A percentile compares a stretch with the other conserved stretches of the same genome.
Conservation (phyloP, 1,140 invertebrate species). For the Dinoponera quadriceps region DNA sequence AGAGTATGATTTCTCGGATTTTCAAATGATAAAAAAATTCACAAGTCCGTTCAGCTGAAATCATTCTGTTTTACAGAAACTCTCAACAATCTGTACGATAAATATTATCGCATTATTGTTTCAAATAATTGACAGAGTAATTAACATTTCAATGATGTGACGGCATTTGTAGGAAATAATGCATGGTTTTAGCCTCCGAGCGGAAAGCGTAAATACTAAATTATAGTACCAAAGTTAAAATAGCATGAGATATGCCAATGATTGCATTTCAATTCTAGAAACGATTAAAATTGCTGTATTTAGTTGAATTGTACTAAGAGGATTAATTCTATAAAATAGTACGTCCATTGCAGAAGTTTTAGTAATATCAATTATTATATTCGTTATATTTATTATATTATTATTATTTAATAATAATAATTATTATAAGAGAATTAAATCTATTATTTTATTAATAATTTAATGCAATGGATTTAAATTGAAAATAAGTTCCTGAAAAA, state of each 20-base stretch:
- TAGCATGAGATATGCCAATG: not conserved
- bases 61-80: not conserved
- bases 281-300: not conserved
- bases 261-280: not conserved
- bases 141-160: not conserved
- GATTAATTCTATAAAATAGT: not conserved
- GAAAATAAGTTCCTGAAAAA: not conserved
- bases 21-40: not conserved
- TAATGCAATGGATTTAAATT: not conserved
- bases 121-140: constrained; percentile 14
- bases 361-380: no score
- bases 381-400: not conserved
- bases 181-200: not conserved
- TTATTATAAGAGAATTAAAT: not conserved
- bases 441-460: constrained; percentile 18
- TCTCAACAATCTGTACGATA: not conserved
- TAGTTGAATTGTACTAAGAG: constrained; percentile 7
- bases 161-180: not conserved
- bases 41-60: not conserved
- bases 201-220: not conserved
- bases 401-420: not conserved
- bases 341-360: no score
- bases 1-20: not conserved
- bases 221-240: constrained; percentile 31
- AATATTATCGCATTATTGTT: not conserved